A percentile compares a stretch with the other conserved stretches of the same genome.
phyloP scores from a whole-genome alignment of 1,140 invertebrate genomes.

The Trichonephila inaurata region DNA sequence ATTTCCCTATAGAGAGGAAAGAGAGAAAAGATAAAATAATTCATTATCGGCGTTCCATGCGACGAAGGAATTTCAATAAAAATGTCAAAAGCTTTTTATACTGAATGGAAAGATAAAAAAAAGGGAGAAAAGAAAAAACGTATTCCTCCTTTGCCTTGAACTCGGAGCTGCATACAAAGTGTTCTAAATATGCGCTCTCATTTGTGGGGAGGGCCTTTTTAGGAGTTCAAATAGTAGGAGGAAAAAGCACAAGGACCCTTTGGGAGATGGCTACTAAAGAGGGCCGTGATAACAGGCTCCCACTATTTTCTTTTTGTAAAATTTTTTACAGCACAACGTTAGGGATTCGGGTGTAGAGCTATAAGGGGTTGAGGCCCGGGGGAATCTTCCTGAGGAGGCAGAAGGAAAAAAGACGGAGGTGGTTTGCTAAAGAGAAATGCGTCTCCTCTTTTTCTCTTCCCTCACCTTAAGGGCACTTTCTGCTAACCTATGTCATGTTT shows the following conservation, averaged over 20 bases:
- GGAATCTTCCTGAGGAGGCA: neutral
- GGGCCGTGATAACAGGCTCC: constrained; percentile 29
- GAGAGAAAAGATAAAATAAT: constrained; percentile 7
- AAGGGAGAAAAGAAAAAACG: neutral
- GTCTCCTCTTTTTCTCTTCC: neutral
- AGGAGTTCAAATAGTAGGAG: neutral
- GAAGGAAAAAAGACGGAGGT: constrained; percentile 20
- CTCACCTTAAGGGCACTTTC: constrained; percentile 63
- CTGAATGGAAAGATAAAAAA: constrained; percentile 35
- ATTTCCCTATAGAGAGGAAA: neutral
- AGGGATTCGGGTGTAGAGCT: neutral
- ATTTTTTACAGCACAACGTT: neutral
- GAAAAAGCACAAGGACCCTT: neutral
- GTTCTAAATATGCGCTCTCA: constrained; percentile 49
- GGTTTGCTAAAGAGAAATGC: constrained; percentile 16
- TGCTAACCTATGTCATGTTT: constrained; percentile 64
- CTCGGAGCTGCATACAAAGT: neutral
- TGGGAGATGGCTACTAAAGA: constrained; percentile 10
- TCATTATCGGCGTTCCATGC: constrained; percentile 11
- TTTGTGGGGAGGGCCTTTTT: constrained; percentile 18
- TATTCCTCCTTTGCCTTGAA: neutral
- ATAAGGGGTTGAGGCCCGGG: constrained; percentile 33
- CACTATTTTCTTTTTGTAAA: neutral
- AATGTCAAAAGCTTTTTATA: constrained; percentile 38
- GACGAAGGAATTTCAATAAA: constrained; percentile 43